These are phyloP conservation scores for Takifugu flavidus DNA, from an alignment of 2,113 vertebrate genomes.

Conservation along the genomic window DNA sequence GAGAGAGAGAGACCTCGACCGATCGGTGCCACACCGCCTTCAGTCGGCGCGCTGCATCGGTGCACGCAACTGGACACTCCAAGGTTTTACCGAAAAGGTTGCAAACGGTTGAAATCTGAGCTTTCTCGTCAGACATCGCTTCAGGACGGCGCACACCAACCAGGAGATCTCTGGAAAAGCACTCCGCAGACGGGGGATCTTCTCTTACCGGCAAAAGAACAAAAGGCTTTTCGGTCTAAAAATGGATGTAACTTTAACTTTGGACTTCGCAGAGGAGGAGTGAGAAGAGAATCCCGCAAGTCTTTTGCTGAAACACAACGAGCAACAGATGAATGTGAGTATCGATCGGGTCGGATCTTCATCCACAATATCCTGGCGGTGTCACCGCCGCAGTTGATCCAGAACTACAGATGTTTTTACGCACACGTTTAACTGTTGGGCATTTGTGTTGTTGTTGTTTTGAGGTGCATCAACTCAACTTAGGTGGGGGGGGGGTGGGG, in stretches of 20 bases:
- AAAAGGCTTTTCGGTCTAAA: slow-evolving; percentile 14
- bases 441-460: too few species aligned
- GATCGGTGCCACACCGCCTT: slow-evolving; percentile 39
- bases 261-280: slow-evolving; percentile 23
- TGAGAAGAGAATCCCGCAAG: slow-evolving; percentile 25
- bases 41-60: slow-evolving; percentile 47
- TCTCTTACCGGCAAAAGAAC: background rate
- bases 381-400: background rate
- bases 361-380: background rate
- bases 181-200: slow-evolving; percentile 1
- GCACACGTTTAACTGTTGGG: too few species aligned
- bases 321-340: slow-evolving; percentile 77
- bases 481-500: too few species aligned
- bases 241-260: slow-evolving; percentile 69
- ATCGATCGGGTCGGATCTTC: slow-evolving; percentile 1
- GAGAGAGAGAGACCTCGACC: slow-evolving; percentile 58
- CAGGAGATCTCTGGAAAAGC: slow-evolving; percentile 10
- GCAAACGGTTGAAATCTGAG: slow-evolving; percentile 1
- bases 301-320: slow-evolving; percentile 20
- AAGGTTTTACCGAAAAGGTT: slow-evolving; percentile 36
- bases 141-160: slow-evolving; percentile 20
- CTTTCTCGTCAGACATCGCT: background rate
- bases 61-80: slow-evolving; percentile 8
- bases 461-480: too few species aligned
- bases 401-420: too few species aligned